Evolutionary conservation across 2,888 invertebrate genomes (phyloP).

Genomic region (Melanostoma scalare): DNA sequence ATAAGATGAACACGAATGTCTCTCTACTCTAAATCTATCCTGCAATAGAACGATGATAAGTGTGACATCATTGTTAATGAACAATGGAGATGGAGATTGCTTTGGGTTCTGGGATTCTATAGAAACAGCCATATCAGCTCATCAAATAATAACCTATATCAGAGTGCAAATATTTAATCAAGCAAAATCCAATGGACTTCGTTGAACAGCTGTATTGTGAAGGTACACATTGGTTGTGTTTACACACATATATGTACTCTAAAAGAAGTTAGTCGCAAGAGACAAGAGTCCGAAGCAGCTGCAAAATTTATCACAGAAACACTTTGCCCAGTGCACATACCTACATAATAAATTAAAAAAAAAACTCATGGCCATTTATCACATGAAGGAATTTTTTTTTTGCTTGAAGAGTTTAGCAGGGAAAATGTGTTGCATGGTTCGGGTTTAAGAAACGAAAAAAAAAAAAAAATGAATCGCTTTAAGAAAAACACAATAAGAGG

Average conservation of each 20-base stretch:
- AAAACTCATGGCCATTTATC: conserved; percentile 63
- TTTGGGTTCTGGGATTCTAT: conserved; percentile 1
- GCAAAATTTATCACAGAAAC: conserved; percentile 57
- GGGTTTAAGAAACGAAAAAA: conserved; percentile 45
- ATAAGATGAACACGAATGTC: neutral
- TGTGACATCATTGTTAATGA: conserved; percentile 69
- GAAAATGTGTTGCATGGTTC: conserved; percentile 67
- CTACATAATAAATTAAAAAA: neutral
- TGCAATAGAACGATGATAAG: conserved; percentile 54
- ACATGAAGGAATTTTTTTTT: conserved; percentile 45
- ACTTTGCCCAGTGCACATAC: conserved; percentile 56
- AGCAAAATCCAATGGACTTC: conserved; percentile 42
- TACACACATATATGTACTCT: conserved; percentile 24
- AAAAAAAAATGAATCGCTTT: conserved; percentile 27
- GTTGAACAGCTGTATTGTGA: conserved; percentile 60
- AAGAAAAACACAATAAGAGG: neutral
- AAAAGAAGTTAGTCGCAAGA: conserved; percentile 21
- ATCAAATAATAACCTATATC: conserved; percentile 71
- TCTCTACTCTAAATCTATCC: conserved; percentile 24
- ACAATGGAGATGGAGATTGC: conserved; percentile 49
- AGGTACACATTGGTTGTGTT: conserved; percentile 16
- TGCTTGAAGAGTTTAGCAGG: conserved; percentile 28
- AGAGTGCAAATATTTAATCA: conserved; percentile 68
- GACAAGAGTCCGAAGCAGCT: conserved; percentile 56
- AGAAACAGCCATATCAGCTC: conserved; percentile 42